A percentile compares a stretch with the other conserved stretches of the same genome.
Evolutionary conservation across 2,888 invertebrate genomes (phyloP).

Genomic region (Sinodicranocentrus sp.): DNA sequence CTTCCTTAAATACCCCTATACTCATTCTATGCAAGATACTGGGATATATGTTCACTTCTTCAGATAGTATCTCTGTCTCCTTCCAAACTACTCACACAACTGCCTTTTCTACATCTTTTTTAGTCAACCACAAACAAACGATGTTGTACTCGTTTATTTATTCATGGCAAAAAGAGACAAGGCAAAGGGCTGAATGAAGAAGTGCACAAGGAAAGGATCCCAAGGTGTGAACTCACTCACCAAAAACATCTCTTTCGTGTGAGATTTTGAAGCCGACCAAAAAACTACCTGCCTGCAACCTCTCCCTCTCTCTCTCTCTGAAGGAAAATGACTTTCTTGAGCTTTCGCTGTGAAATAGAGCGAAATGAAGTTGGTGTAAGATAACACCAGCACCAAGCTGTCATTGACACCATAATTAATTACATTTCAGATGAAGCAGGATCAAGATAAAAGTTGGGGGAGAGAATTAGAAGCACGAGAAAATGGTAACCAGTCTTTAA

Average conservation of each 20-base stretch:
- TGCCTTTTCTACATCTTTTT: constrained; percentile 1
- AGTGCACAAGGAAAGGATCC: no score
- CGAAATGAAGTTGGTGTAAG: constrained; percentile 66
- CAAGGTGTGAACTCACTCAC: constrained; percentile 21
- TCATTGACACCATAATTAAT: constrained; percentile 74
- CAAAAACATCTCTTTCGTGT: background rate
- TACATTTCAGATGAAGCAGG: constrained; percentile 71
- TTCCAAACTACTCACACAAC: background rate
- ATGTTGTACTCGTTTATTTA: background rate
- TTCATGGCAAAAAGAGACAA: constrained; percentile 4
- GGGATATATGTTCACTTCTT: no score
- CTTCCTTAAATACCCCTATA: no score
- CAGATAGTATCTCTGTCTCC: no score
- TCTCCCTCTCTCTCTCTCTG: background rate
- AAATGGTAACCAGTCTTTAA: constrained; percentile 17
- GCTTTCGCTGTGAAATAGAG: constrained; percentile 47
- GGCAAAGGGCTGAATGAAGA: background rate
- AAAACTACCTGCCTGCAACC: background rate
- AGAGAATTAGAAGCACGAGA: constrained; percentile 14
- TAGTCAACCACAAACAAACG: constrained; percentile 4
- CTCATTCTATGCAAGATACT: no score
- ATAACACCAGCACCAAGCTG: constrained; percentile 69
- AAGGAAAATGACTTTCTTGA: constrained; percentile 45
- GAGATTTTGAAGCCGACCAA: no score
- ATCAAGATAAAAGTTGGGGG: constrained; percentile 70